These are phyloP conservation scores for Xestia sexstrigata DNA, from an alignment of 2,888 invertebrate genomes.

Conservation along the genomic window DNA sequence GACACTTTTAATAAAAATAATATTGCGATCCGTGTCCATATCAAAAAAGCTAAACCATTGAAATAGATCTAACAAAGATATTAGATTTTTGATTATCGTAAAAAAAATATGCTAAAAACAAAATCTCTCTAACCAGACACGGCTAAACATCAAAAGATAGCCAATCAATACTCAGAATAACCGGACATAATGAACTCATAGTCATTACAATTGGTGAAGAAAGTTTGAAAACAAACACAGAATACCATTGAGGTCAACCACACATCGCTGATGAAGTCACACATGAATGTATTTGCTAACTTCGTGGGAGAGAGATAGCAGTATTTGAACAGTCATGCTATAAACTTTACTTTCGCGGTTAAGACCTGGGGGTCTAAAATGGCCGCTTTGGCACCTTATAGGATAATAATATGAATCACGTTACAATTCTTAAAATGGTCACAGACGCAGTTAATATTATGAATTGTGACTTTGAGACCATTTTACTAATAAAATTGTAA, in stretches of 20 bases:
- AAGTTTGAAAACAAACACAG: constrained; percentile 45
- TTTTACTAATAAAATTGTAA: too few species aligned
- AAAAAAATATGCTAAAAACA: not conserved
- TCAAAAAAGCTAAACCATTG: not conserved
- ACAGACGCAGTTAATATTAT: not conserved
- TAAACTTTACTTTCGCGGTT: not conserved
- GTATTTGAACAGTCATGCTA: not conserved
- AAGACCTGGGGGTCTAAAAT: not conserved
- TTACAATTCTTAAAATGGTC: not conserved
- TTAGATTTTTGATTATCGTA: not conserved
- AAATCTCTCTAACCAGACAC: not conserved
- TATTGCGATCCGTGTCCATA: not conserved
- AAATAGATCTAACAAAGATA: not conserved
- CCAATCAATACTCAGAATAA: constrained; percentile 16
- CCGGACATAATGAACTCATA: constrained; percentile 20
- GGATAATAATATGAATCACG: not conserved
- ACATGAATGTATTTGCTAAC: constrained; percentile 35
- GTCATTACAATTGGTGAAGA: constrained; percentile 27
- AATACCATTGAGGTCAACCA: constrained; percentile 44
- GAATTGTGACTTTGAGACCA: too few species aligned
- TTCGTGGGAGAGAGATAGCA: constrained; percentile 23
- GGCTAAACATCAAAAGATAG: constrained; percentile 10
- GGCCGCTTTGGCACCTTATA: not conserved
- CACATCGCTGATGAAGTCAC: constrained; percentile 41
- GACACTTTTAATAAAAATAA: not conserved